These are phyloP conservation scores for Leptopilina drosophilae DNA, from an alignment of 2,888 invertebrate species.

Conservation along the genomic window DNA sequence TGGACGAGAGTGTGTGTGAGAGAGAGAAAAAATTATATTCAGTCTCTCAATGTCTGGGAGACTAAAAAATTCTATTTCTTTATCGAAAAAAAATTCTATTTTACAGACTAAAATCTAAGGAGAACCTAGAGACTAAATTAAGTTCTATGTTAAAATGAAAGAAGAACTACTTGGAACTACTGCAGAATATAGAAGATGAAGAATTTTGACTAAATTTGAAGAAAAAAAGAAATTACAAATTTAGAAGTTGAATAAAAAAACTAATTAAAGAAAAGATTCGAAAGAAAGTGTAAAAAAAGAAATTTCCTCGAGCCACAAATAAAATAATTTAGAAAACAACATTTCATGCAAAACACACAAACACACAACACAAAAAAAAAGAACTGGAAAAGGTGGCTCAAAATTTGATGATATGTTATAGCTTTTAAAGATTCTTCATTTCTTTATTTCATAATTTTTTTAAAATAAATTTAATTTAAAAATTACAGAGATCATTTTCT, in stretches of 20 bases:
- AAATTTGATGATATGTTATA: constrained; percentile 68
- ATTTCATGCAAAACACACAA: neutral
- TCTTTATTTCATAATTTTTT: constrained; percentile 64
- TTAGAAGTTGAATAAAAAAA: too few relatives aligned
- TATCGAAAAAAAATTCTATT: neutral
- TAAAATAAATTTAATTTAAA: constrained; percentile 74
- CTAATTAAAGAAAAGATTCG: too few relatives aligned
- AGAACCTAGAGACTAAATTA: neutral
- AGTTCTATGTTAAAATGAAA: neutral
- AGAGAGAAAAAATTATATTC: neutral
- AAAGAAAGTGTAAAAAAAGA: too few relatives aligned
- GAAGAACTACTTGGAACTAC: too few relatives aligned
- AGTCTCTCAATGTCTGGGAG: neutral
- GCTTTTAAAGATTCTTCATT: constrained; percentile 58
- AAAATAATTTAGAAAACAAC: too few relatives aligned
- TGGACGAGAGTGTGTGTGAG: constrained; percentile 7
- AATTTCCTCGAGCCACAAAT: too few relatives aligned
- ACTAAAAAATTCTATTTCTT: neutral
- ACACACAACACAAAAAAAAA: too few relatives aligned
- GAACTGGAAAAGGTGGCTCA: constrained; percentile 65
- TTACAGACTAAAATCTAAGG: neutral
- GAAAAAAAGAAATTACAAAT: too few relatives aligned
- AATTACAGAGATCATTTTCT: constrained; percentile 77
- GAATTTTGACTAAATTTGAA: too few relatives aligned
- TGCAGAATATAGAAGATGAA: too few relatives aligned